A percentile compares a stretch with the other conserved stretches of the same genome.
Evolutionary conservation across 2,797 vertebrate genomes (phyloP).

Genomic region (Hydrocynus forskahlii): DNA sequence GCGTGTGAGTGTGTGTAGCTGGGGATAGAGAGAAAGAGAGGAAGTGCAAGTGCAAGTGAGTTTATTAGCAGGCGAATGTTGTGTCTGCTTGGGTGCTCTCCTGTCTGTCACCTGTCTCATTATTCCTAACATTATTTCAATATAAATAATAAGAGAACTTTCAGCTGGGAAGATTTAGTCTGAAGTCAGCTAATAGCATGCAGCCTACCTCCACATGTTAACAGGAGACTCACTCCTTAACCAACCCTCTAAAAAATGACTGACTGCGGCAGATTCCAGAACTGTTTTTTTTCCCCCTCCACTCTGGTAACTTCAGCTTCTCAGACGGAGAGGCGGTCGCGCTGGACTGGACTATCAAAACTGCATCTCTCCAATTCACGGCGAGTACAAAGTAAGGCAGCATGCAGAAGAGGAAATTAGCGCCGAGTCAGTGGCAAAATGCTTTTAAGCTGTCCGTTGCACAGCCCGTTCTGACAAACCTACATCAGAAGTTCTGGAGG

Average conservation of each 20-base stretch:
- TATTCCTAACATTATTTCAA: conserved; percentile 24
- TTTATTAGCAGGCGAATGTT: neutral
- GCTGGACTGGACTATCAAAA: conserved; percentile 39
- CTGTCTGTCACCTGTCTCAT: conserved; percentile 10
- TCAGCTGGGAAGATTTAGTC: conserved; percentile 23
- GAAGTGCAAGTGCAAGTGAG: neutral
- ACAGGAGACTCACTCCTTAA: neutral
- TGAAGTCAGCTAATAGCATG: neutral
- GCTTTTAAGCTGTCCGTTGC: conserved; percentile 31
- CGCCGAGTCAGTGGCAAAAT: conserved; percentile 38
- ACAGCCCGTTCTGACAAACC: neutral
- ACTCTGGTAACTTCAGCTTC: conserved; percentile 1
- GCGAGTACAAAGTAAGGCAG: neutral
- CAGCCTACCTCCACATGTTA: neutral
- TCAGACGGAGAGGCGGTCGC: conserved; percentile 7
- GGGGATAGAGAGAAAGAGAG: neutral
- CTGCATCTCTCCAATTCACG: conserved; percentile 31
- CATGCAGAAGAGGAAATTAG: conserved; percentile 35
- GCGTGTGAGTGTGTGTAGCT: neutral
- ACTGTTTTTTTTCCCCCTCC: conserved; percentile 38
- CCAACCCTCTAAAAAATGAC: conserved; percentile 11
- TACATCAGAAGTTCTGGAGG: neutral
- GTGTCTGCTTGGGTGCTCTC: neutral
- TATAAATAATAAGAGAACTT: conserved; percentile 33
- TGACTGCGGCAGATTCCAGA: conserved; percentile 34